These are phyloP conservation scores for Neopelma chrysocephalum DNA, from an alignment of 2,797 vertebrate species.

Conservation along the genomic window DNA sequence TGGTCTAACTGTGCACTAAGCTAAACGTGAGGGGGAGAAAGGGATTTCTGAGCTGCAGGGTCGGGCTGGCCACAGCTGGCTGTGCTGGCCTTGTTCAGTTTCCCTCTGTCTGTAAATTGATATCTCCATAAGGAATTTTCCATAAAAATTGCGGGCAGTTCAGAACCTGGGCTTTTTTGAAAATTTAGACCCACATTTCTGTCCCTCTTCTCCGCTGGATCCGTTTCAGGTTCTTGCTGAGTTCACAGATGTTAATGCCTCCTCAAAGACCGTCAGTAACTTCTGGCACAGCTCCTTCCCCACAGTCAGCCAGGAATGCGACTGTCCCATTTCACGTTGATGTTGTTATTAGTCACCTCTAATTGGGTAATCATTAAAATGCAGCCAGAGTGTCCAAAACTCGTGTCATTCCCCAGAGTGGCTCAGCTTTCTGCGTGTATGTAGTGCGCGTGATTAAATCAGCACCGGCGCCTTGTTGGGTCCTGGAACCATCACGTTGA, in stretches of 20 bases:
- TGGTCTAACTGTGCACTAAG: not conserved
- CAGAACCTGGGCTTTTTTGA: not conserved
- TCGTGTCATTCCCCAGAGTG: not conserved
- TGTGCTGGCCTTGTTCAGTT: not conserved
- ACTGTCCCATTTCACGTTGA: not conserved
- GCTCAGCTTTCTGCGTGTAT: not conserved
- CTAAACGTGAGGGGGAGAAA: not conserved
- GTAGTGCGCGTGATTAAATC: not conserved
- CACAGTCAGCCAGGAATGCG: not conserved
- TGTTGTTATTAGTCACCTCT: slow-evolving; percentile 5
- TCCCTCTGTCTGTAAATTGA: not conserved
- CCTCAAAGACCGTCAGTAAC: not conserved
- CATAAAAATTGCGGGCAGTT: not conserved
- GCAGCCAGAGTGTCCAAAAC: not conserved
- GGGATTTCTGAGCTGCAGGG: not conserved
- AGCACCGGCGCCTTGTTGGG: not conserved
- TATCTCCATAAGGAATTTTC: not conserved
- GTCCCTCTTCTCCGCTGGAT: not conserved
- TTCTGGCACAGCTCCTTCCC: not conserved
- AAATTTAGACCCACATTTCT: not conserved
- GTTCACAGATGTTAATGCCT: not conserved
- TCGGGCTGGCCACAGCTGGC: not conserved
- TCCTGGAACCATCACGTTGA: not conserved
- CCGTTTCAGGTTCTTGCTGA: not conserved
- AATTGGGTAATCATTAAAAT: not conserved